Evolutionary conservation across 2,113 vertebrate species (phyloP).

Genomic region (Urocynchramus pylzowi): DNA sequence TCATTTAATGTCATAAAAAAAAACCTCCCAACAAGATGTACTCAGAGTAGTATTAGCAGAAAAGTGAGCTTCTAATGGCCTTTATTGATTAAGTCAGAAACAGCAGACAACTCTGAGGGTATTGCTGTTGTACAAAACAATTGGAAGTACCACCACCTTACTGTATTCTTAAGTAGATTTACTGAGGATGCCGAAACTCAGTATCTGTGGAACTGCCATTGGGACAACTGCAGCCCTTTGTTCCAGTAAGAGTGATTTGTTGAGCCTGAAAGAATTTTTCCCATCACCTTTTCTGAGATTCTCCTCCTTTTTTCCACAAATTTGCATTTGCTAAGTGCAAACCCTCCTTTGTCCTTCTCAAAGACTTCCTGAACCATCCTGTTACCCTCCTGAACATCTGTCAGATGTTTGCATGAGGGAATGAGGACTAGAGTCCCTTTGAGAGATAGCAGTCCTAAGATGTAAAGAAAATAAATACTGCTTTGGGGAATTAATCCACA

Average conservation of each 20-base stretch:
- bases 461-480: not conserved
- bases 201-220: not conserved
- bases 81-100: constrained; percentile 59
- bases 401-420: not conserved
- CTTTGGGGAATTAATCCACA: not conserved
- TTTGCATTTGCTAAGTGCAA: not conserved
- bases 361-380: not conserved
- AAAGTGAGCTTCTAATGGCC: constrained; percentile 53
- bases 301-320: not conserved
- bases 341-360: not conserved
- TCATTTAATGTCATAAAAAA: constrained; percentile 47
- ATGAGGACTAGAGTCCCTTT: not conserved
- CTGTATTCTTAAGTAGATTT: not conserved
- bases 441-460: not conserved
- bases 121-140: not conserved
- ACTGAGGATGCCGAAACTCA: not conserved
- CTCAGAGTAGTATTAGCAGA: constrained; percentile 26
- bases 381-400: not conserved
- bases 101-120: constrained; percentile 9
- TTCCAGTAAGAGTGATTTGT: not conserved
- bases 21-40: not conserved
- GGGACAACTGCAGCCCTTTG: not conserved
- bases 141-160: not conserved
- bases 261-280: not conserved
- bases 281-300: not conserved